Evolutionary conservation across 2,113 vertebrate genomes (phyloP), one percentile per base, ranked within the genome.

Genomic region (Cryptomyrus ogoouensis): DNA sequence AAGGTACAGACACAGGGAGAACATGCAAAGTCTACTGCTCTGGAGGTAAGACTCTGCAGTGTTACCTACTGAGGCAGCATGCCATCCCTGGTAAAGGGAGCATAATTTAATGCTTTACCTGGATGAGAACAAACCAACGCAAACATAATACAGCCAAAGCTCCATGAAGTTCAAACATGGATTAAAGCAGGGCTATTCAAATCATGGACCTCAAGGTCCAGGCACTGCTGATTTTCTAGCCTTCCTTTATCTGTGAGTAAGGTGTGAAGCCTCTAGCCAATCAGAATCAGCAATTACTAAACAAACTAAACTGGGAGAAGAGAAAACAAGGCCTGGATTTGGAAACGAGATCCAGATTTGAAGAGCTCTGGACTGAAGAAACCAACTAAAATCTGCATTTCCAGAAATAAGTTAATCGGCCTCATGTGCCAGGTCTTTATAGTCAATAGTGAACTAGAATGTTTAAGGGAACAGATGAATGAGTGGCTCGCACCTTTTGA

Each of bases 401-500:
- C 6, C 84, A 66, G 39, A 56, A 70, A n/a, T 62, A 62, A 8
- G 56, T 13, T 70, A 9, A 70, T 70, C n/a, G 3, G 58, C 9
- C 58, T 66, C 24, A 3, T 66, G 24, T 27, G 58, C n/a, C 58
- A 10, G 24, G 62, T 70, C 10, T 12, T 70, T 31, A 70, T 31
- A 70, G n/a, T 70, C 62, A 70, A 10, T 4, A 70, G 27, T 31
- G n/a, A 70, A 70, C 10, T 0, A 70, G 3, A 70, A 31, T 42
- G 13, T 77, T 77, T 42, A 66, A 39, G 4, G 15, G 47, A 46
- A n/a, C 83, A 84, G 21, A 46, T 47, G 39, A 47, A 84, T 10
- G 21, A 47, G 39, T 46, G 50, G 66, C 21, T 52, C 89, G 92
- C 92, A 95, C 94, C 95, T 94, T 94, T 95, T 5, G 94, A 93